Percentiles rank a stretch among this genome's conserved stretches.
Conservation (phyloP, 2,113 vertebrate species). For the Leiothrix lutea region DNA sequence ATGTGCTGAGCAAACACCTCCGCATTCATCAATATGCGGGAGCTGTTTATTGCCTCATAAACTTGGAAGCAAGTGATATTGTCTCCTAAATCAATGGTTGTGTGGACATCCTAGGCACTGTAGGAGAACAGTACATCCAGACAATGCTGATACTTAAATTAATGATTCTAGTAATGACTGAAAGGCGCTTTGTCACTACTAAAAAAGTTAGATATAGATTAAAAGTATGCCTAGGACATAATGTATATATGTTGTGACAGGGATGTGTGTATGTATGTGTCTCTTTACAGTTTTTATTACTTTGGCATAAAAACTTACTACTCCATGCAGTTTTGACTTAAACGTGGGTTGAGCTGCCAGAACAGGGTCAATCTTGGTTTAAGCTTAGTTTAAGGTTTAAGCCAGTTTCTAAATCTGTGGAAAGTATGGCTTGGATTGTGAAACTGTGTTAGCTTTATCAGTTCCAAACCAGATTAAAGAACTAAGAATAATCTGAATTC, state of each 20-base stretch:
- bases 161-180: conserved; percentile 52
- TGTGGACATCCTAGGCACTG: conserved; percentile 53
- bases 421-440: background rate
- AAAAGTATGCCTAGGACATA: background rate
- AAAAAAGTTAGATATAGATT: conserved; percentile 5
- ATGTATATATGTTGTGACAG: background rate
- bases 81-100: conserved; percentile 79
- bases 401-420: background rate
- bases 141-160: conserved; percentile 44
- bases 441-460: background rate
- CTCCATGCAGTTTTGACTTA: background rate
- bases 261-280: background rate
- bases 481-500: background rate
- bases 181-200: conserved; percentile 58
- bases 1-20: conserved; percentile 82
- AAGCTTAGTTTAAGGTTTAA: background rate
- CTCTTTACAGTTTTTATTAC: background rate
- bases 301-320: conserved; percentile 3
- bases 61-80: conserved; percentile 79
- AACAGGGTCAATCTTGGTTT: background rate
- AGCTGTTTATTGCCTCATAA: conserved; percentile 83
- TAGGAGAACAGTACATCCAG: conserved; percentile 63
- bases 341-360: background rate
- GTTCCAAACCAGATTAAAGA: conserved; percentile 1
- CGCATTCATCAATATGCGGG: conserved; percentile 73